Evolutionary conservation across 2,797 vertebrate species (phyloP).

Genomic region (Tokudaia muenninki): DNA sequence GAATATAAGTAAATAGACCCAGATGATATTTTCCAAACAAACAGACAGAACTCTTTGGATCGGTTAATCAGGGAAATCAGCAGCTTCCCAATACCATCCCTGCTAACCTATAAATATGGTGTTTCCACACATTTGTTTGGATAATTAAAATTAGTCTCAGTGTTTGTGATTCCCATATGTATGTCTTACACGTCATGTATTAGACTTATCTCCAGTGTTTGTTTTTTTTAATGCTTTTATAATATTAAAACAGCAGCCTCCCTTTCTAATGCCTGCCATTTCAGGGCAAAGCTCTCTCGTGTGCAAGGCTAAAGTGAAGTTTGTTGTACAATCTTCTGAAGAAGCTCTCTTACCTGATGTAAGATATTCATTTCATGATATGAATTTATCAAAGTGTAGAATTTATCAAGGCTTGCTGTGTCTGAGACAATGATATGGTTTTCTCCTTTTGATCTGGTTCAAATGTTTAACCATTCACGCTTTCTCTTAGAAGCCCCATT

Average conservation of each 20-base stretch:
- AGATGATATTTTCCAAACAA: not conserved
- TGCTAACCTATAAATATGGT: not conserved
- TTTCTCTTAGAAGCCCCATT: not conserved
- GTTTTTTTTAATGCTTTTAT: not conserved
- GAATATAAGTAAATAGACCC: not conserved
- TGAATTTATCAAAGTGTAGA: not conserved
- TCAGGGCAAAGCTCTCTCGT: not conserved
- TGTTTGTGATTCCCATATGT: not conserved
- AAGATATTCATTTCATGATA: not conserved
- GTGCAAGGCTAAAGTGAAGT: not conserved
- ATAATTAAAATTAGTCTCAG: conserved; percentile 4
- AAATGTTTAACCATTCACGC: not conserved
- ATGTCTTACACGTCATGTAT: not conserved
- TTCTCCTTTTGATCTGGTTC: not conserved
- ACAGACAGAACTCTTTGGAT: not conserved
- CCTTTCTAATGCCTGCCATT: not conserved
- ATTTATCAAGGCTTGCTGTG: not conserved
- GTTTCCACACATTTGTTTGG: not conserved
- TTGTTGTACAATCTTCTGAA: not conserved
- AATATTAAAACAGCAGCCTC: not conserved
- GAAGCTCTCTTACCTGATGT: not conserved
- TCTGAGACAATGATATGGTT: not conserved
- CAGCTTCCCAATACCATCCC: not conserved
- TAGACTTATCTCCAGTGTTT: not conserved
- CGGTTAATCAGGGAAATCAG: conserved; percentile 14